Evolutionary conservation across 2,888 invertebrate species (phyloP).

Genomic region (Kuschelorhynchus macadamiae): DNA sequence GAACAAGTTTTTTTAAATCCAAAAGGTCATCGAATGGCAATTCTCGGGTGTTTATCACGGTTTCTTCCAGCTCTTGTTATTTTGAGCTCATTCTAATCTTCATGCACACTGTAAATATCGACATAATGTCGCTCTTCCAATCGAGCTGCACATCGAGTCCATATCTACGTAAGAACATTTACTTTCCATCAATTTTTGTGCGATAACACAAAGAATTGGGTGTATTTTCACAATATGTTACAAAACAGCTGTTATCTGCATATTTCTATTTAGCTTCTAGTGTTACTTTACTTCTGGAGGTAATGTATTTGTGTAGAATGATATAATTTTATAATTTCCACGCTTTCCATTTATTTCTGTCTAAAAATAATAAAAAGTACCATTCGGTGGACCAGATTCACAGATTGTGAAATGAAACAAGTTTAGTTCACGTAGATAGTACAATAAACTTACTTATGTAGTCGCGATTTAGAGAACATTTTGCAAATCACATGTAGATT

Average conservation of each 20-base stretch:
- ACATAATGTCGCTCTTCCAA: constrained; percentile 21
- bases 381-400: constrained; percentile 11
- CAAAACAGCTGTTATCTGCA: constrained; percentile 30
- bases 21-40: constrained; percentile 20
- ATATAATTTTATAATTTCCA: constrained; percentile 22
- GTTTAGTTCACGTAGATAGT: constrained; percentile 30
- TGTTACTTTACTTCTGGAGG: background rate
- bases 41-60: constrained; percentile 12
- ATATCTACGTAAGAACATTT: constrained; percentile 30
- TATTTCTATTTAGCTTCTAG: constrained; percentile 29
- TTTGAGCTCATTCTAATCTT: constrained; percentile 39
- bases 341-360: constrained; percentile 24
- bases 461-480: constrained; percentile 36
- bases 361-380: constrained; percentile 16
- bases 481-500: constrained; percentile 40
- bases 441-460: constrained; percentile 31
- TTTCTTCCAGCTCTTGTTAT: constrained; percentile 25
- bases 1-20: constrained; percentile 16
- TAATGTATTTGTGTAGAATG: constrained; percentile 24
- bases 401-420: constrained; percentile 22
- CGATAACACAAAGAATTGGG: constrained; percentile 20
- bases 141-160: constrained; percentile 15
- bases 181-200: constrained; percentile 34
- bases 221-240: constrained; percentile 25
- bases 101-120: constrained; percentile 39